Conservation (phyloP, 64 coral and sea anemone species). For the Actinia tenebrosa region DNA sequence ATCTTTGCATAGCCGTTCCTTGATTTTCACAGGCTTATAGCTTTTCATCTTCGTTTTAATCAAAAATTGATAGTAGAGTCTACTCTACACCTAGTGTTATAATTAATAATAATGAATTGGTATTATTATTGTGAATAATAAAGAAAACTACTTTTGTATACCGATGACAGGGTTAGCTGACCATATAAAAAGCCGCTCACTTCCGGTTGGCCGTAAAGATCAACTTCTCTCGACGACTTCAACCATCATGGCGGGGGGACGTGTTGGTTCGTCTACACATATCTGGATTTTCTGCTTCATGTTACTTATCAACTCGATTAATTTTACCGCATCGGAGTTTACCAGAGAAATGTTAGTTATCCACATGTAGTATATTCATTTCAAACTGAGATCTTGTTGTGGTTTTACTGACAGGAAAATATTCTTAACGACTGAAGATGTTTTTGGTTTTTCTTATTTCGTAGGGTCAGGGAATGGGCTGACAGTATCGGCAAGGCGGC, state of each 20-base stretch:
- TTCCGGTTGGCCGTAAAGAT: neutral
- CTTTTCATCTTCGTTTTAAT: no score
- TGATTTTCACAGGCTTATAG: no score
- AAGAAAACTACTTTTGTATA: no score
- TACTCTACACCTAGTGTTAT: no score
- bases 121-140: no score
- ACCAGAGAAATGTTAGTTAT: slow-evolving; percentile 30
- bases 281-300: slow-evolving; percentile 31
- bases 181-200: neutral
- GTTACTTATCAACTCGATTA: slow-evolving; percentile 28
- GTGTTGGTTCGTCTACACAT: neutral
- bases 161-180: no score
- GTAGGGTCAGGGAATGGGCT: slow-evolving; percentile 46
- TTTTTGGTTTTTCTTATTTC: slow-evolving; percentile 11
- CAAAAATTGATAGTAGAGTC: no score
- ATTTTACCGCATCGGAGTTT: neutral
- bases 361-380: neutral
- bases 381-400: neutral
- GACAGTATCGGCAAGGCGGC: slow-evolving; percentile 13
- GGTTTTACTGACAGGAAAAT: slow-evolving; percentile 16
- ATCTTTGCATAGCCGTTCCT: no score
- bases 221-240: neutral
- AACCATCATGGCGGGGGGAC: slow-evolving; percentile 11
- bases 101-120: no score
- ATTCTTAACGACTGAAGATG: neutral